Evolutionary conservation across 2,797 vertebrate genomes (phyloP), one percentile per base, ranked within the genome.

Genomic region (Agapornis canus): DNA sequence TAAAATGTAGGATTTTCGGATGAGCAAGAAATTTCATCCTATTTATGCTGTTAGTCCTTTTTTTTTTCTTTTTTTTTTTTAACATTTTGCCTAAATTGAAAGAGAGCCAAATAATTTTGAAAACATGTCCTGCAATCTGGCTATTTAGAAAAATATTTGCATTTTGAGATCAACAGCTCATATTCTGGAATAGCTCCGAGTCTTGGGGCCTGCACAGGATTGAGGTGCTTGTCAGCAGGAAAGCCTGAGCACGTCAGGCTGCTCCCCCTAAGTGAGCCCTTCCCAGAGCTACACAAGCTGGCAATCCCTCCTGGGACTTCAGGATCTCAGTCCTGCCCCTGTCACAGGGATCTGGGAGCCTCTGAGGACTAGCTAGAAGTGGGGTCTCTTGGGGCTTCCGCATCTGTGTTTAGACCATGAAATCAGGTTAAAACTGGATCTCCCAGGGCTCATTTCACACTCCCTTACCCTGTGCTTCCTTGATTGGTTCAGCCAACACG

Each of bases 381-480:
- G 42, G 22, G 8, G 14, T 83, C 32, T 75, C n/a, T 9, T 45
- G 31, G 31, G 42, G 37, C 16, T 78, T 76, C n/a, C 59, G 59
- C 9, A 54, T 79, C 59, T 29, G 22, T 22, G 25, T 12, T 48
- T 70, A 76, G 17, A 21, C 48, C 75, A 0, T 76, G 47, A 86
- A 89, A 57, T 10, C 32, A 40, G 25, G 8, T 65, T 56, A 77
- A 39, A 48, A 91, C 13, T 42, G 51, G 16, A 37, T 37, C 45
- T 78, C 40, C 54, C 26, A 81, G 42, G 23, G 23, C 29, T 92
- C 57, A 22, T 37, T 51, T 70, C 8, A 3, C 19, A n/a, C 13
- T 48, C 84, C 83, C 98, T 97, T 73, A 98, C 98, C 96, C 13
- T 88, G 45, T n/a, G 90, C 77, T 72, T 96, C 97, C 87, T 94